Base-by-base conservation (phyloP, 1,140 invertebrate genomes). In the Stegodyphus mimosarum region DNA sequence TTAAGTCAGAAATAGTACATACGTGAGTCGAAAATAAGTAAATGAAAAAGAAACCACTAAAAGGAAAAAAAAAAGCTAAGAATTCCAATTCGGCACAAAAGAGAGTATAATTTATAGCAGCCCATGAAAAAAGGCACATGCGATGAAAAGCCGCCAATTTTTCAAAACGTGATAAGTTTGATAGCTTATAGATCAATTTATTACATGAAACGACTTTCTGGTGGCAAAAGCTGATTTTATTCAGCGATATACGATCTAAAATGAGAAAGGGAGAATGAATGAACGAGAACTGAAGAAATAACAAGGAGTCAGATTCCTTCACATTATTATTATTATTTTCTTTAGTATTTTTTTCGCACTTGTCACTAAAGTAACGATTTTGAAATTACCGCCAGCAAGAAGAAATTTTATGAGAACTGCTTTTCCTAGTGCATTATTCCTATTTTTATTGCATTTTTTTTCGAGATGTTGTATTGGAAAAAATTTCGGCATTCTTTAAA, bases 101-200 rank as follows among this genome's bases (percentile, higher is more conserved):
- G 70, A 73, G 79, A 73, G 55, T 81, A 73, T 81, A 81, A 81
- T 81, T 81, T 81, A 81, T 73, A 81, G 79, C 70, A 81, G 67
- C 73, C 70, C 72, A 81, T 81, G 73, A 81, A 81, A 77, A 81
- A 81, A 81, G 78, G 55, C 70, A 15, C 79, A 81, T 81, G 63
- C 70, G 79, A 81, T 81, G 79, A 81, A 81, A 81, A 81, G 79
- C 79, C 79, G 55, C 79, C 79, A 73, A 81, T 81, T 81, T 81
- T 81, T 81, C 70, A 81, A 81, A 81, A 81, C 73, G 55, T 73
- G 79, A 81, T 81, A 81, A 81, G 79, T 69, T 73, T 81, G 79
- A 81, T 81, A 73, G 79, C 79, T 73, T 81, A 81, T 81, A 81
- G 79, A 81, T 81, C 79, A 81, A 81, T 81, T 81, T 81, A 81